Conservation (phyloP, 2,113 vertebrate species). For the Nymphicus hollandicus region DNA sequence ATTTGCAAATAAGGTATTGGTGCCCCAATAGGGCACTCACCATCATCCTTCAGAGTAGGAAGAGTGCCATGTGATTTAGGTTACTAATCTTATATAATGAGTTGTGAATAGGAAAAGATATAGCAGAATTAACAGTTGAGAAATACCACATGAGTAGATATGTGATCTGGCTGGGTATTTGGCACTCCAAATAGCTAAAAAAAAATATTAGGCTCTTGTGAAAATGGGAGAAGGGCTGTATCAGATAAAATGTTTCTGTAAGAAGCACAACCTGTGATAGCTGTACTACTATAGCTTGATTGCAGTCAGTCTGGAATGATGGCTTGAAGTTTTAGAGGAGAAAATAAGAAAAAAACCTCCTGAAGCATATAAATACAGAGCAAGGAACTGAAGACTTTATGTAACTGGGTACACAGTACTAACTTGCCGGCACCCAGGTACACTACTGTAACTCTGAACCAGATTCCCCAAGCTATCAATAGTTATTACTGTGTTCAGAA, state of each 20-base stretch:
- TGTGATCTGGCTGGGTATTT: not conserved
- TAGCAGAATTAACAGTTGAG: not conserved
- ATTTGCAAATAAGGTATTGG: conserved; percentile 63
- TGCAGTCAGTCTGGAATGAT: not conserved
- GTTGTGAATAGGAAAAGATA: conserved; percentile 28
- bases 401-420: not conserved
- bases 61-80: not conserved
- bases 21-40: conserved; percentile 25
- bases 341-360: not conserved
- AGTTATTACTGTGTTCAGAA: not conserved
- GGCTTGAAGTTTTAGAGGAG: not conserved
- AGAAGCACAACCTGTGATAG: not conserved
- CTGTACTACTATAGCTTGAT: not conserved
- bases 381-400: not conserved
- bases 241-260: not conserved
- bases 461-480: not conserved
- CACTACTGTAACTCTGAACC: not conserved
- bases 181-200: not conserved
- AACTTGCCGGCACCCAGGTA: not conserved
- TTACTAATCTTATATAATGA: conserved; percentile 19
- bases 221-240: not conserved
- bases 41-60: conserved; percentile 8
- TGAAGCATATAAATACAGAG: not conserved
- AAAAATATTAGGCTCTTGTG: not conserved
- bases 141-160: not conserved